phyloP scores from a whole-genome alignment of 2,888 invertebrate species.

The Sphaerophoria rueppellii region DNA sequence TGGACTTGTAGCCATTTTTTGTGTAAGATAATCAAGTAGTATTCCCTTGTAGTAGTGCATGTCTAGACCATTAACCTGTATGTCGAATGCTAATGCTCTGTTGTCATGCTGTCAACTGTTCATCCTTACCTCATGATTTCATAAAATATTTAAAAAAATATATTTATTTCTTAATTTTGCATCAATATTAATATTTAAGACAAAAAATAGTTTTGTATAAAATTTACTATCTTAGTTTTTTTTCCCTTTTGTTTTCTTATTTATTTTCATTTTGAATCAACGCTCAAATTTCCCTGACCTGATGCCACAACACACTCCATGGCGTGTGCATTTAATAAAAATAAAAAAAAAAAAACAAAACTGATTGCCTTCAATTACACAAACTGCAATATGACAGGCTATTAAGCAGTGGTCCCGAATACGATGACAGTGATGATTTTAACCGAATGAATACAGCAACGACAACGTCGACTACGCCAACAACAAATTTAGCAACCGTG shows the following conservation, averaged over 20 bases:
- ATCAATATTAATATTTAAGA: constrained; percentile 28
- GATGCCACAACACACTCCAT: constrained; percentile 52
- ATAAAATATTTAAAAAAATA: background rate
- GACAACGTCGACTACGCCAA: constrained; percentile 41
- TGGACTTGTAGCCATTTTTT: too few species aligned
- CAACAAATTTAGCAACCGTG: constrained; percentile 48
- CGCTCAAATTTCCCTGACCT: constrained; percentile 23
- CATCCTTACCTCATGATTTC: background rate
- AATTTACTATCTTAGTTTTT: constrained; percentile 65
- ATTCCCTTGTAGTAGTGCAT: too few species aligned
- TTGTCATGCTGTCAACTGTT: background rate
- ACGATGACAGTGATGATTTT: constrained; percentile 63
- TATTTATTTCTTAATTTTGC: constrained; percentile 26
- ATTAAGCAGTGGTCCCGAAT: constrained; percentile 65
- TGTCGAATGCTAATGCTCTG: background rate
- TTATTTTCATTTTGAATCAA: constrained; percentile 63
- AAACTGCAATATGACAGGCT: constrained; percentile 38
- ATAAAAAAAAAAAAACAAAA: constrained; percentile 3
- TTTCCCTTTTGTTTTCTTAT: constrained; percentile 59
- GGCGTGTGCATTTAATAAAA: constrained; percentile 60
- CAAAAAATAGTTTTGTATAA: constrained; percentile 45
- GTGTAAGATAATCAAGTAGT: too few species aligned
- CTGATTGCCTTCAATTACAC: constrained; percentile 38
- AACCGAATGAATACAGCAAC: constrained; percentile 65
- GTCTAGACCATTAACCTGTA: background rate